phyloP scores from a whole-genome alignment of 2,113 vertebrate genomes.

The Taurulus bubalis region DNA sequence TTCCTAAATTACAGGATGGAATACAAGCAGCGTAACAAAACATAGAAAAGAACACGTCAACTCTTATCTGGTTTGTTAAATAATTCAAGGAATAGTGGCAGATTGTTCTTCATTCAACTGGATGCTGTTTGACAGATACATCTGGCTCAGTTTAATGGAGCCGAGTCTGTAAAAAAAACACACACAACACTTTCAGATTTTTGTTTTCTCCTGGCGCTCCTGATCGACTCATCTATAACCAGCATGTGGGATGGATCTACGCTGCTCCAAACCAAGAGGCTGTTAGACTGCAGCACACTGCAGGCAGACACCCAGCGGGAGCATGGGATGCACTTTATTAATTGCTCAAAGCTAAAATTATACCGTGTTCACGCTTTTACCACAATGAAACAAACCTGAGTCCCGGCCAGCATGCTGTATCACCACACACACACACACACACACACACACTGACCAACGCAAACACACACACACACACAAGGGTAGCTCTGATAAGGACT shows the following conservation, averaged over 20 bases:
- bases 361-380: not conserved
- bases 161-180: not conserved
- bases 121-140: slow-evolving; percentile 37
- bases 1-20: not conserved
- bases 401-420: not conserved
- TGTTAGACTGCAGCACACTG: slow-evolving; percentile 1
- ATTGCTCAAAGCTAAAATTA: slow-evolving; percentile 3
- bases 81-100: slow-evolving; percentile 8
- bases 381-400: not conserved
- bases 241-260: slow-evolving; percentile 45
- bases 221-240: slow-evolving; percentile 36
- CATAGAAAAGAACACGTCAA: slow-evolving; percentile 19
- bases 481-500: slow-evolving; percentile 56
- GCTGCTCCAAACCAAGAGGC: slow-evolving; percentile 34
- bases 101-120: not conserved
- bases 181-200: slow-evolving; percentile 29
- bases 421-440: slow-evolving; percentile 3
- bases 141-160: slow-evolving; percentile 24
- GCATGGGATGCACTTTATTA: not conserved
- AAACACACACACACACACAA: slow-evolving; percentile 21
- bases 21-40: not conserved
- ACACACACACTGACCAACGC: slow-evolving; percentile 18
- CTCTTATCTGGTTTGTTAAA: slow-evolving; percentile 32
- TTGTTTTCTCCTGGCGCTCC: slow-evolving; percentile 35
- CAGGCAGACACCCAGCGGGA: not conserved